Conservation (phyloP, 2,113 vertebrate genomes). For the Castor canadensis region DNA sequence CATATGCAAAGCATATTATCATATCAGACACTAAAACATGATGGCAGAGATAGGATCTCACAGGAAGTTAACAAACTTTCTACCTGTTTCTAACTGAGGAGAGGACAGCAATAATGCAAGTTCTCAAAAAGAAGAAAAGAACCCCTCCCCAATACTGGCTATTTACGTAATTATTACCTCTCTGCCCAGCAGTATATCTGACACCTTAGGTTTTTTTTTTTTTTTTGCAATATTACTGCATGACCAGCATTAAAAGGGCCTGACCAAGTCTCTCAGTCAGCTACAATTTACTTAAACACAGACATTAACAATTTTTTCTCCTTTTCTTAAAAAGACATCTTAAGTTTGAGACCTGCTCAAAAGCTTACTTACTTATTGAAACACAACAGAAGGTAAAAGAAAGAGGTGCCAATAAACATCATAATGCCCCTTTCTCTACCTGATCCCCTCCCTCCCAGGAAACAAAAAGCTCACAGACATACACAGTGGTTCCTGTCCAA, state of each 20-base stretch:
- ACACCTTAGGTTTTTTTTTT: constrained; percentile 23
- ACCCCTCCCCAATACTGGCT: background rate
- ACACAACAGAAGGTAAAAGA: constrained; percentile 78
- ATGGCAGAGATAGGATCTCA: background rate
- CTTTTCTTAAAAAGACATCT: constrained; percentile 78
- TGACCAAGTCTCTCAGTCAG: constrained; percentile 53
- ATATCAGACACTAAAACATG: background rate
- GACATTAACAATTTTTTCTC: constrained; percentile 50
- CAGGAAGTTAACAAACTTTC: background rate
- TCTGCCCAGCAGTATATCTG: constrained; percentile 79
- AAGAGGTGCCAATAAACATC: constrained; percentile 71
- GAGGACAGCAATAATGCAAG: background rate
- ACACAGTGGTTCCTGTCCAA: constrained; percentile 82
- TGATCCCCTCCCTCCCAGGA: constrained; percentile 65
- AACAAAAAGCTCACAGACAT: constrained; percentile 63
- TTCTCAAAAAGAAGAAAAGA: constrained; percentile 27
- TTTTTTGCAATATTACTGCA: constrained; percentile 68
- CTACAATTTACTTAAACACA: constrained; percentile 57
- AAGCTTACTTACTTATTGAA: constrained; percentile 81
- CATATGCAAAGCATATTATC: background rate
- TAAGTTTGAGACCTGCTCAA: constrained; percentile 94
- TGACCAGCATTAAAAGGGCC: constrained; percentile 76
- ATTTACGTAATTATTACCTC: background rate
- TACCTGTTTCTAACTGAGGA: background rate
- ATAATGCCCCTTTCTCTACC: constrained; percentile 50